Evolutionary conservation across 1,140 invertebrate species (phyloP).

Genomic region (Atta cephalotes): DNA sequence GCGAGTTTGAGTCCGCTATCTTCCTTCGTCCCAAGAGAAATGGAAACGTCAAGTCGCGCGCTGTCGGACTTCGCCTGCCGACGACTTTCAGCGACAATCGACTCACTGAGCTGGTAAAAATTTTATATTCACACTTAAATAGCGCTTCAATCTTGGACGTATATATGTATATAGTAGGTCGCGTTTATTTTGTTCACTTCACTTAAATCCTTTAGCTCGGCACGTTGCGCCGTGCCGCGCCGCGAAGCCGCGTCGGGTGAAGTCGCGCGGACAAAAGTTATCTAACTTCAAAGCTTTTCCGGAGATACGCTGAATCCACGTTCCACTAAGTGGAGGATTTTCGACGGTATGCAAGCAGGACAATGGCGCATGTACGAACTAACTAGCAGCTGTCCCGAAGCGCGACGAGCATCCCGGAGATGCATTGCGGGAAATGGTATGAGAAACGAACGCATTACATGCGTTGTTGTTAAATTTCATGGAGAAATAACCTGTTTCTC

Average conservation of each 20-base stretch:
- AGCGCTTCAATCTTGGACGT: conserved; percentile 50
- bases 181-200: conserved; percentile 40
- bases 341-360: conserved; percentile 41
- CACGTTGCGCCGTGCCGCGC: conserved; percentile 2
- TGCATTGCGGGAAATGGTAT: conserved; percentile 26
- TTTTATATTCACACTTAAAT: conserved; percentile 60
- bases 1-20: conserved; percentile 25
- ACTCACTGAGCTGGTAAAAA: conserved; percentile 54
- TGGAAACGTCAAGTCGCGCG: conserved; percentile 27
- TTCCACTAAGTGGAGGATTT: conserved; percentile 53
- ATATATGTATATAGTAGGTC: conserved; percentile 17
- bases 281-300: conserved; percentile 32
- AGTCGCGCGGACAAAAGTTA: conserved; percentile 55
- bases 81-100: conserved; percentile 47
- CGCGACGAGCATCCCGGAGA: conserved; percentile 39
- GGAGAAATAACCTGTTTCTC: neutral
- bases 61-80: conserved; percentile 17
- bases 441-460: conserved; percentile 20
- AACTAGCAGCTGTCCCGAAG: conserved; percentile 32
- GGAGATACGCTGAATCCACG: conserved; percentile 23
- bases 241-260: conserved; percentile 7
- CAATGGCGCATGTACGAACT: conserved; percentile 45
- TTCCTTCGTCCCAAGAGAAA: conserved; percentile 12
- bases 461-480: conserved; percentile 37
- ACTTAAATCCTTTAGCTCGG: conserved; percentile 34